A percentile compares a stretch with the other conserved stretches of the same genome.
phyloP scores from a whole-genome alignment of 2,113 vertebrate genomes.

The Periophthalmus modestus region DNA sequence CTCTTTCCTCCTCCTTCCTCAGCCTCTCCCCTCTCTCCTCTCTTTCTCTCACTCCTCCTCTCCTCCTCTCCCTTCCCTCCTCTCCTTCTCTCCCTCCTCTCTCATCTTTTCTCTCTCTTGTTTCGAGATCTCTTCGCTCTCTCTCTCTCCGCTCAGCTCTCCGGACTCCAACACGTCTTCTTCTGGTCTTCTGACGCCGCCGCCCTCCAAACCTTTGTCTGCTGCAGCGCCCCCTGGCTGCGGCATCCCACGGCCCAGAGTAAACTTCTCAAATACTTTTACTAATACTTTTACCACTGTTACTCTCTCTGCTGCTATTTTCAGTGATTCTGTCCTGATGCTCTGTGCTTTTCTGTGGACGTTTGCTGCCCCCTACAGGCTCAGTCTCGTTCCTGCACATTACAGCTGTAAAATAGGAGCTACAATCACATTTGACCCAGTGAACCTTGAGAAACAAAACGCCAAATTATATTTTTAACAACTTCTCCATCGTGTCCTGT shows the following conservation, averaged over 20 bases:
- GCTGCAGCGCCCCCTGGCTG: conserved; percentile 79
- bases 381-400: neutral
- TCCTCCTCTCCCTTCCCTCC: conserved; percentile 79
- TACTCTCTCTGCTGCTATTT: conserved; percentile 14
- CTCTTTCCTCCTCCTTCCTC: conserved; percentile 57
- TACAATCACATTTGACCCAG: too few relatives aligned
- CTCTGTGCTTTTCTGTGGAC: neutral
- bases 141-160: conserved; percentile 87
- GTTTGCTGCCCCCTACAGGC: neutral
- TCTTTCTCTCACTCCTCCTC: conserved; percentile 84
- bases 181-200: conserved; percentile 85
- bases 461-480: too few relatives aligned
- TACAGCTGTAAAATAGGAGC: neutral
- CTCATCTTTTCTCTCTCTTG: conserved; percentile 80
- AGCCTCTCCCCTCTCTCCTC: conserved; percentile 84
- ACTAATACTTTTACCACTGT: neutral
- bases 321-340: neutral
- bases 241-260: conserved; percentile 85
- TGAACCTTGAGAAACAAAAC: too few relatives aligned
- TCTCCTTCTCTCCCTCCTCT: conserved; percentile 82
- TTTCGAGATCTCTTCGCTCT: conserved; percentile 90
- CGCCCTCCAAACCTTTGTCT: conserved; percentile 71
- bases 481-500: too few relatives aligned
- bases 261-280: conserved; percentile 68
- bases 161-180: conserved; percentile 85